phyloP scores from a whole-genome alignment of 2,797 vertebrate genomes.

The Pseudochirops cupreus region DNA sequence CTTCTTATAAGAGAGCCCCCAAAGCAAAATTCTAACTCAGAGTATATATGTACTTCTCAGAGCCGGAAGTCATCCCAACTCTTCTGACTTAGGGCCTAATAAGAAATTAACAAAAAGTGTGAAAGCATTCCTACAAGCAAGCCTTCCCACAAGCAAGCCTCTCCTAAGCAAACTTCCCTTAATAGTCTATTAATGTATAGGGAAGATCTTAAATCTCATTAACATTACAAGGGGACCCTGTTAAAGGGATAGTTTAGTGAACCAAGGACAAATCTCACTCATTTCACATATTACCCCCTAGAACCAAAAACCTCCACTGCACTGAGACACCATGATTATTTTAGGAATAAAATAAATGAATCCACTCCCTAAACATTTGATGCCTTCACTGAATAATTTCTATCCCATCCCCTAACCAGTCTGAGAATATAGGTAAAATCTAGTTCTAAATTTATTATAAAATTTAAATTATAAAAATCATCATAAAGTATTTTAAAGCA shows the following conservation, averaged over 20 bases:
- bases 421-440: neutral
- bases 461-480: conserved; percentile 10
- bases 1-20: no score
- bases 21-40: no score
- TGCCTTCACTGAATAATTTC: neutral
- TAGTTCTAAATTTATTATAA: conserved; percentile 31
- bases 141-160: no score
- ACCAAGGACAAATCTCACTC: neutral
- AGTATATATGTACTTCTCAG: no score
- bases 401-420: conserved; percentile 30
- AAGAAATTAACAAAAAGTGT: no score
- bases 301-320: neutral
- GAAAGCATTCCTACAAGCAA: no score
- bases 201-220: no score
- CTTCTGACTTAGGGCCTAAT: no score
- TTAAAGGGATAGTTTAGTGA: neutral
- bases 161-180: no score
- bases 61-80: no score
- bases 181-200: no score
- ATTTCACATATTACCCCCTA: neutral
- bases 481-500: conserved; percentile 44
- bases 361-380: neutral
- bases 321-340: neutral
- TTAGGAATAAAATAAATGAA: neutral
- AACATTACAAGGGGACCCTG: neutral